Conservation (phyloP, 2,888 invertebrate species). For the Chorisops tibialis region DNA sequence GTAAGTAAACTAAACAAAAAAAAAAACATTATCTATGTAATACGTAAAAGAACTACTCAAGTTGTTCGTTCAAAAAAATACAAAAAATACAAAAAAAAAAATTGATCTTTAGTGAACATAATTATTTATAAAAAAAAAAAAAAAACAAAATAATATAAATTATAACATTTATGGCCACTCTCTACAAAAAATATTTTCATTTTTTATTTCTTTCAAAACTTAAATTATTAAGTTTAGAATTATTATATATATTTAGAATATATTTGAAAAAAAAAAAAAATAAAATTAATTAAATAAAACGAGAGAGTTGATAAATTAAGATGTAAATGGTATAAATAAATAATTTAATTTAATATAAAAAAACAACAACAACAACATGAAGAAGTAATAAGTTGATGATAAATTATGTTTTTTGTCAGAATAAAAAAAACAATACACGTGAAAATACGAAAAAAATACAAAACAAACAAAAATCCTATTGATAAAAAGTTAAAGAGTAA, state of each 20-base stretch:
- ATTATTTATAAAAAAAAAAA: conserved; percentile 5
- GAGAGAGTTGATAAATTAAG: conserved; percentile 15
- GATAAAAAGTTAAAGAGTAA: conserved; percentile 21
- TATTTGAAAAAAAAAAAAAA: background rate
- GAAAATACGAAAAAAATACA: conserved; percentile 22
- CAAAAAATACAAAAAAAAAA: background rate
- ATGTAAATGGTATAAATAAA: conserved; percentile 31
- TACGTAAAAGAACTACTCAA: conserved; percentile 8
- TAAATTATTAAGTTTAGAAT: conserved; percentile 2
- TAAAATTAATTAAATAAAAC: conserved; percentile 1
- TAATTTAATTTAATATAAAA: conserved; percentile 29
- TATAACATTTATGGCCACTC: conserved; percentile 4
- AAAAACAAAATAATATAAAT: conserved; percentile 6
- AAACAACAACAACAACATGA: no score
- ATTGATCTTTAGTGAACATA: conserved; percentile 3
- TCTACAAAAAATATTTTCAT: background rate
- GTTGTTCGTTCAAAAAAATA: background rate
- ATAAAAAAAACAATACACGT: conserved; percentile 11
- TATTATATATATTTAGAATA: background rate
- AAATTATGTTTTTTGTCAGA: background rate
- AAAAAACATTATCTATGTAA: background rate
- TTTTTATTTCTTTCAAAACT: conserved; percentile 9
- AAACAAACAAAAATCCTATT: conserved; percentile 24
- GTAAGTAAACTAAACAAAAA: conserved; percentile 14
- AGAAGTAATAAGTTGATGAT: conserved; percentile 8